Evolutionary conservation across 2,797 vertebrate species (phyloP), one percentile per base, ranked within the genome.

Genomic region (Apodemus agrarius): DNA sequence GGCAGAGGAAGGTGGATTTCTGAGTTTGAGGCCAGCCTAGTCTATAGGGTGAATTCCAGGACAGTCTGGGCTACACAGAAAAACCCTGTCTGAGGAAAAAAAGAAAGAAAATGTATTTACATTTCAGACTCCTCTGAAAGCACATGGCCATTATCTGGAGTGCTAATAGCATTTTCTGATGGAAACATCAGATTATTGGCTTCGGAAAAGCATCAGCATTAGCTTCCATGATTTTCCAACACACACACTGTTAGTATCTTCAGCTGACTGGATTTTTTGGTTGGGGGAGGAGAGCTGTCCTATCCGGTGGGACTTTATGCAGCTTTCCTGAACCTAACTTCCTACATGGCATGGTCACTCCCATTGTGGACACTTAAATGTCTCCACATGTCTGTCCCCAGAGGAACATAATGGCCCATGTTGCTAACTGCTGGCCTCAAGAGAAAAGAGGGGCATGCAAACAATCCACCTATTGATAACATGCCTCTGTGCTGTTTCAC

Each of bases 81-180:
- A 49, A 49, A 49, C 46, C 46, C 9, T 49, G 46, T 49, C 46
- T 49, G 46, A 9, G 46, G 46, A 49, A 49, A 49, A 49, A 49
- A 49, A 43, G 43, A 49, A 49, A 49, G 46, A 49, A 49, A 49
- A 49, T 49, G 46, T 49, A 7, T 49, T 49, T 7, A 49, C 46
- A 72, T 69, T 87, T 89, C 22, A 80, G 89, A 89, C 81, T 87
- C 63, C 43, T 91, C 4, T 83, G 22, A 82, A 87, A 87, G 63
- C 13, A 40, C 37, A 74, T 46, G 74, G 26, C 29, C 43, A 69
- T 85, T 89, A 82, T 79, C 69, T 59, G 22, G 6, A 12, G 80
- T 85, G 19, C 43, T 40, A 49, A 19, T 37, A 17, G 59, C 90
- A 61, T 9, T 3, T 52, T 65, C 61, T 96, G 40, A 34, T 13